Base-by-base conservation (phyloP, 2,113 vertebrate species). In the Rhinolophus ferrumequinum region DNA sequence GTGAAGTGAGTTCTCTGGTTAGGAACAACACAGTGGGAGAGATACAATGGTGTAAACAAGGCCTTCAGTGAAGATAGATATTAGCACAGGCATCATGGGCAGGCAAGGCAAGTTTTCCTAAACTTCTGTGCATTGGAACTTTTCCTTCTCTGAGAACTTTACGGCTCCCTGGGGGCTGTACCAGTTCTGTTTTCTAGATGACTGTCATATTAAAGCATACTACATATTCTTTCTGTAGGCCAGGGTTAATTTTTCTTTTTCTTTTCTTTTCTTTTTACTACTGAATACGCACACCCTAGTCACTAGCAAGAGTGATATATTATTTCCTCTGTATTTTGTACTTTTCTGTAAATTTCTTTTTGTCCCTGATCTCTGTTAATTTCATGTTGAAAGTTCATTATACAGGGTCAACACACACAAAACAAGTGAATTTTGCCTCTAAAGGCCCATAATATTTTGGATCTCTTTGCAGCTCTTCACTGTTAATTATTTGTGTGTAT, bases 381-480 rank as follows among this genome's bases (percentile, higher is more conserved):
- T 6, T 95, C 13, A 58, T 92, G 24, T 82, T 92, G 64, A 96
- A 93, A 90, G 30, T 38, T 94, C 6, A 79, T 94, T 96, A 89
- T 64, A 86, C 14, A 96, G 33, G 24, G 28, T 90, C 41, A 95
- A 76, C 22, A 81, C 16, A 62, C 6, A 88, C 38, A 72, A 12
- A 67, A 92, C 95, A 94, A 88, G 21, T 38, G 52, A 38, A 76
- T 85, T 96, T 52, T 87, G 26, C 22, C 13, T 93, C 21, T 97
- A 33, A 92, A 69, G 30, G 19, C 26, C 22, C 28, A 81, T 47
- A 60, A 73, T 95, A 89, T 54, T 96, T 96, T 94, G 12, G 6
- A 72, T 90, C 44, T 95, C 11, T 96, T 97, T 62, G 30, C 2
- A 67, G 6, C n/a, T 93, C 50, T 72, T 91, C 24, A 35, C 62